These are phyloP conservation scores for Amphipoea oculea DNA, from an alignment of 2,888 invertebrate species.

Conservation along the genomic window DNA sequence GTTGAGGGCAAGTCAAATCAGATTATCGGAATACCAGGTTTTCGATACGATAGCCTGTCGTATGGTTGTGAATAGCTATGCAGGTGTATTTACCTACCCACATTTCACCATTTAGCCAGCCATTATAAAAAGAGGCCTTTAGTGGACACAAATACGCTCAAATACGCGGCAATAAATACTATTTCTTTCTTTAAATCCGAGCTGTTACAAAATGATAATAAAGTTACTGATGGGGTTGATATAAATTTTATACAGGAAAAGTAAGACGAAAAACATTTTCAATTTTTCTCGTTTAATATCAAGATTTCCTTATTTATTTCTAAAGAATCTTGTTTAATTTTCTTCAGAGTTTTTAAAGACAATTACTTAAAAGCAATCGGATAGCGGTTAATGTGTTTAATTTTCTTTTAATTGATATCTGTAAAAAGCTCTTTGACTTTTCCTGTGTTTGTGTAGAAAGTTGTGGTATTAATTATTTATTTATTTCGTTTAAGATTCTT, in stretches of 20 bases:
- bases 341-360: background rate
- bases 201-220: background rate
- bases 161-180: too few species aligned
- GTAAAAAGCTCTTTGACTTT: constrained; percentile 7
- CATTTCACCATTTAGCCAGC: too few species aligned
- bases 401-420: constrained; percentile 12
- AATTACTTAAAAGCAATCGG: constrained; percentile 1
- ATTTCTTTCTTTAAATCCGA: too few species aligned
- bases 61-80: too few species aligned
- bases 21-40: too few species aligned
- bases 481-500: background rate
- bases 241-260: background rate
- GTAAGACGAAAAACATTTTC: background rate
- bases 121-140: too few species aligned
- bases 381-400: background rate
- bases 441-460: constrained; percentile 18
- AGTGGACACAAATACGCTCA: too few species aligned
- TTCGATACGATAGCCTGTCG: too few species aligned
- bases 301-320: background rate
- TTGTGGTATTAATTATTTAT: constrained; percentile 5
- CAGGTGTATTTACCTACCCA: too few species aligned
- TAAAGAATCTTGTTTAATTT: background rate
- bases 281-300: background rate
- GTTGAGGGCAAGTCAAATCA: too few species aligned
- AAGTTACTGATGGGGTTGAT: background rate